These are phyloP conservation scores for Agrilus biguttatus DNA, from an alignment of 2,888 invertebrate genomes.

Conservation along the genomic window DNA sequence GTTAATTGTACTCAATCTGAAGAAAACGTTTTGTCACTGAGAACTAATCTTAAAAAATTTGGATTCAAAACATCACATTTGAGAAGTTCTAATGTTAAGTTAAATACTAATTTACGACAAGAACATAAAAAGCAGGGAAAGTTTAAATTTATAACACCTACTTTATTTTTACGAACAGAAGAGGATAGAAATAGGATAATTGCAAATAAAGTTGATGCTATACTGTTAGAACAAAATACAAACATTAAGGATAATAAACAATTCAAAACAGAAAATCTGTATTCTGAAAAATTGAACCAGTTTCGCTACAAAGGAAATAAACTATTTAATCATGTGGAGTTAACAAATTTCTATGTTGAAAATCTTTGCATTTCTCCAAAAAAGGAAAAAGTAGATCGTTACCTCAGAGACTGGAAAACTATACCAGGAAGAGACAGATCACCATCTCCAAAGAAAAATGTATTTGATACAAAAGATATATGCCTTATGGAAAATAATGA, in stretches of 20 bases:
- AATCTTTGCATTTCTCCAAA: slow-evolving; percentile 28
- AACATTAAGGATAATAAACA: no score
- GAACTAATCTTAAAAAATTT: slow-evolving; percentile 43
- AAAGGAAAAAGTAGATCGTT: slow-evolving; percentile 28
- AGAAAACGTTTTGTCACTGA: slow-evolving; percentile 24
- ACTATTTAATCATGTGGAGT: background rate
- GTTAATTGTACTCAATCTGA: slow-evolving; percentile 11
- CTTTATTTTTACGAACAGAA: slow-evolving; percentile 20
- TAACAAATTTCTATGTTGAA: slow-evolving; percentile 12
- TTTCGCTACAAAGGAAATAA: background rate
- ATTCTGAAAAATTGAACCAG: slow-evolving; percentile 6
- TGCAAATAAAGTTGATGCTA: slow-evolving; percentile 20
- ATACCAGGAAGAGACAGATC: slow-evolving; percentile 50
- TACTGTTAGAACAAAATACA: slow-evolving; percentile 12
- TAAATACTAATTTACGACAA: slow-evolving; percentile 10
- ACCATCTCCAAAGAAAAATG: slow-evolving; percentile 23
- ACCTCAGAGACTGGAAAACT: slow-evolving; percentile 44
- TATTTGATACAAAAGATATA: background rate
- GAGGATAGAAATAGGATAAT: slow-evolving; percentile 23
- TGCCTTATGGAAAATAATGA: slow-evolving; percentile 1
- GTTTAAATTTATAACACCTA: slow-evolving; percentile 24
- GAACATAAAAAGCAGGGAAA: slow-evolving; percentile 19
- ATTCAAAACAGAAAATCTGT: no score
- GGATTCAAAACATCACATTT: slow-evolving; percentile 34
- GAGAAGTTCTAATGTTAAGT: background rate